Conservation (phyloP, 2,797 vertebrate species). For the Rachycentron canadum region DNA sequence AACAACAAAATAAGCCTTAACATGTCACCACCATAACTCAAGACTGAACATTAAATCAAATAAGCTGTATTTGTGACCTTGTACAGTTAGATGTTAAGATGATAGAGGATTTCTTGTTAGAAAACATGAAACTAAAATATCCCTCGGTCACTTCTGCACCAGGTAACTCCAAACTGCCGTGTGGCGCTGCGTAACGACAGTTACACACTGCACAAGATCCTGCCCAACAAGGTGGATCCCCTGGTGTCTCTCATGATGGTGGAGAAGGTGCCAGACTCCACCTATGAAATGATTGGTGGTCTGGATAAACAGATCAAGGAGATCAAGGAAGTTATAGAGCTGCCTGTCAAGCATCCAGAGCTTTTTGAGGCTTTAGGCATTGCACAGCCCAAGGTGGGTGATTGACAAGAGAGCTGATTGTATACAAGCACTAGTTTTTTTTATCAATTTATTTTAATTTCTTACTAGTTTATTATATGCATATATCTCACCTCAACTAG, state of each 20-base stretch:
- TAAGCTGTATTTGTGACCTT: background rate
- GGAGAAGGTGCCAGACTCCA: constrained; percentile 98
- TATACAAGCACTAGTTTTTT: background rate
- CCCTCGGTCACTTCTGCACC: background rate
- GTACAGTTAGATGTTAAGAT: background rate
- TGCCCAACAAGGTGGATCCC: constrained; percentile 98
- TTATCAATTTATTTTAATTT: no score
- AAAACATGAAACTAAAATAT: background rate
- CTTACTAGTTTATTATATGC: no score
- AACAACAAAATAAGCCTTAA: background rate
- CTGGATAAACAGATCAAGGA: constrained; percentile 99
- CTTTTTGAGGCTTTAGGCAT: constrained; percentile 98
- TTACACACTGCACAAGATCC: constrained; percentile 98
- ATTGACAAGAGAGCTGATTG: background rate
- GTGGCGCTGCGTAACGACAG: constrained; percentile 98
- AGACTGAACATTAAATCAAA: background rate
- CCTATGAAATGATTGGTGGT: constrained; percentile 99
- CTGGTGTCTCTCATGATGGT: constrained; percentile 99
- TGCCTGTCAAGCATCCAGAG: constrained; percentile 98
- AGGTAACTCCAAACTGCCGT: constrained; percentile 98
- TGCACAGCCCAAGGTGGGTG: constrained; percentile 94
- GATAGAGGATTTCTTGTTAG: no score
- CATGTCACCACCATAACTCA: background rate
- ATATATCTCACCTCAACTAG: no score
- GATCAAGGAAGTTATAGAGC: constrained; percentile 98